Evolutionary conservation across 2,888 invertebrate species (phyloP), one percentile per base, ranked within the genome.

Genomic region (Drosophila rellima): DNA sequence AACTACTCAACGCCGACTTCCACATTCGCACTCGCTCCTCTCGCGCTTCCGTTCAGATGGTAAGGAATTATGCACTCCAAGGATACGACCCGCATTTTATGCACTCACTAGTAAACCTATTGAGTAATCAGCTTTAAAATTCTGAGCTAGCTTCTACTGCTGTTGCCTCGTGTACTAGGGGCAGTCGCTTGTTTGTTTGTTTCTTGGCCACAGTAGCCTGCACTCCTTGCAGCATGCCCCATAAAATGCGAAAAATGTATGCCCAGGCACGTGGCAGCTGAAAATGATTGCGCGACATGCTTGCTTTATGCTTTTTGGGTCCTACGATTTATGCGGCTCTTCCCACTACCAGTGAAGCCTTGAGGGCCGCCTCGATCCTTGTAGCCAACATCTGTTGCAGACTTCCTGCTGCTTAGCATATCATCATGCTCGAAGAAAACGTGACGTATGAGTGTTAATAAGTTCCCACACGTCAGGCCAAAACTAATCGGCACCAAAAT

Each of bases 221-320:
- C 55, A 55, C 50, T 51, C 29, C 18, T 42, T 23, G 70, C 64
- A 56, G 74, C 64, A 59, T 65, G 73, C 72, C 60, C 78, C 82
- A 83, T 88, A 83, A 83, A 83, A 88, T 83, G 87, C 84, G 70
- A 81, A 74, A 88, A 83, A 87, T 83, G 84, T 88, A 83, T 83
- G 83, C 89, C 62, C 70, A 57, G 81, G 83, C 89, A 83, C 89
- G 89, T 83, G 83, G 88, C 90, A 91, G 90, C 90, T 91, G 90
- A 90, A 90, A 91, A 91, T 90, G 91, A 90, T 90, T 85, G 91
- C 87, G 90, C 91, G 90, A 90, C 91, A 90, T 81, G 83, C 87
- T 87, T 90, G 89, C 87, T 91, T 90, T 91, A 90, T 91, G 91
- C 82, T 84, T 82, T 82, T 86, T 55, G 86, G 88, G 83, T 65